Conservation (phyloP, 2,113 vertebrate species). For the Crocuta crocuta region DNA sequence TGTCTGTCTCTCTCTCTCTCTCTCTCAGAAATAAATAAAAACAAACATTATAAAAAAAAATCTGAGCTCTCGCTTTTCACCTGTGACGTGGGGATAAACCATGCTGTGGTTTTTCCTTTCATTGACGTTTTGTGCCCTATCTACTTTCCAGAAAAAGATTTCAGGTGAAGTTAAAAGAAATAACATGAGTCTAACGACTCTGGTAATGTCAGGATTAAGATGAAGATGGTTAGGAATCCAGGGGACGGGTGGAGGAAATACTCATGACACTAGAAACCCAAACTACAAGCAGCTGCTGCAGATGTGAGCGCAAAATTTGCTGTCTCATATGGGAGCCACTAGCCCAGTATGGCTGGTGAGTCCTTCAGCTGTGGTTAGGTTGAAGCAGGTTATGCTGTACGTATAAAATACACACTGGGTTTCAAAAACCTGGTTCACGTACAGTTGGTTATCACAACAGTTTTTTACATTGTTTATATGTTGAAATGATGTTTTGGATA, state of each 20-base stretch:
- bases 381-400: not conserved
- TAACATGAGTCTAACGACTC: not conserved
- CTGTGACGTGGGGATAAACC: not conserved
- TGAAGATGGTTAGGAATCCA: not conserved
- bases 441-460: not conserved
- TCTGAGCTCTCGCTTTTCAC: too few species aligned
- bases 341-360: not conserved
- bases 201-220: not conserved
- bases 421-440: conserved; percentile 1
- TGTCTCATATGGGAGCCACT: not conserved
- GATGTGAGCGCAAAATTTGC: not conserved
- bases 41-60: too few species aligned
- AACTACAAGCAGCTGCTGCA: not conserved
- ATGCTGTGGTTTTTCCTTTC: not conserved
- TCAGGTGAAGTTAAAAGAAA: not conserved
- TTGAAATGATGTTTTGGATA: conserved; percentile 4
- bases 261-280: not conserved
- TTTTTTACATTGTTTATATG: not conserved
- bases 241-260: not conserved
- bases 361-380: not conserved
- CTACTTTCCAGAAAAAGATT: not conserved
- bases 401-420: not conserved
- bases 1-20: too few species aligned
- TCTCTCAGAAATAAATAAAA: too few species aligned
- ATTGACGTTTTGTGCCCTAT: not conserved